A percentile compares a stretch with the other conserved stretches of the same genome.
phyloP scores from a whole-genome alignment of 2,888 invertebrate species.

The Caenorhabditis sinica region DNA sequence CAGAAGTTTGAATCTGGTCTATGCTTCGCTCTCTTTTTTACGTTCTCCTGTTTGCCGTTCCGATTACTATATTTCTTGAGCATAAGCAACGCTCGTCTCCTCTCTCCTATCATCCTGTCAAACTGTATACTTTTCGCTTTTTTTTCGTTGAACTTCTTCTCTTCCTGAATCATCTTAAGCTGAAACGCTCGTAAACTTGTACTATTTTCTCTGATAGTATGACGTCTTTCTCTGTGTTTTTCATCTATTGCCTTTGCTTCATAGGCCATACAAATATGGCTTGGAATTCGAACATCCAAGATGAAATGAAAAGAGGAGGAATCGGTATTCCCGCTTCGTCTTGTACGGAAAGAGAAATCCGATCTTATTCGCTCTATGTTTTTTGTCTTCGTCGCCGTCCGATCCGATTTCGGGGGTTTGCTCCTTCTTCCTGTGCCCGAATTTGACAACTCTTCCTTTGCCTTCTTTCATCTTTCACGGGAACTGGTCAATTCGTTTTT shows the following conservation, averaged over 20 bases:
- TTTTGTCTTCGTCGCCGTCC: constrained; percentile 7
- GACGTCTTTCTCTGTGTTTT: constrained; percentile 11
- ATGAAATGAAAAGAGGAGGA: constrained; percentile 10
- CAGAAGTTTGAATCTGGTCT: constrained; percentile 21
- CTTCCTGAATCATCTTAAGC: constrained; percentile 53
- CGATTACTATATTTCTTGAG: constrained; percentile 57
- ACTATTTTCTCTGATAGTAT: constrained; percentile 17
- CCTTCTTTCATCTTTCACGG: constrained; percentile 20
- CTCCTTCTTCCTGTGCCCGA: constrained; percentile 33
- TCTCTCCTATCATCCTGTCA: constrained; percentile 10
- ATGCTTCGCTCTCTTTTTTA: neutral
- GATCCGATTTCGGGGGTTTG: constrained; percentile 47
- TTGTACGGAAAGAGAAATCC: constrained; percentile 61
- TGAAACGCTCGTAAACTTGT: constrained; percentile 54
- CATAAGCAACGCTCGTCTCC: constrained; percentile 36
- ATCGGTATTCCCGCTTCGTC: constrained; percentile 20
- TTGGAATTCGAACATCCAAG: constrained; percentile 30
- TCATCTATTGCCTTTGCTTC: constrained; percentile 20
- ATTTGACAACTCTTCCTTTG: constrained; percentile 28
- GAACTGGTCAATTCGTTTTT: constrained; percentile 48
- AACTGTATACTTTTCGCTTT: constrained; percentile 58
- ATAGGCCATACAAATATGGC: constrained; percentile 44
- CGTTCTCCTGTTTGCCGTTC: constrained; percentile 53
- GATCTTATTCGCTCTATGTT: constrained; percentile 34
- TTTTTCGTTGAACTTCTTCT: constrained; percentile 5